Percentiles rank a stretch among this genome's conserved stretches.
These are phyloP conservation scores for Tachystola acroxantha DNA, from an alignment of 2,888 invertebrate genomes.

Conservation along the genomic window DNA sequence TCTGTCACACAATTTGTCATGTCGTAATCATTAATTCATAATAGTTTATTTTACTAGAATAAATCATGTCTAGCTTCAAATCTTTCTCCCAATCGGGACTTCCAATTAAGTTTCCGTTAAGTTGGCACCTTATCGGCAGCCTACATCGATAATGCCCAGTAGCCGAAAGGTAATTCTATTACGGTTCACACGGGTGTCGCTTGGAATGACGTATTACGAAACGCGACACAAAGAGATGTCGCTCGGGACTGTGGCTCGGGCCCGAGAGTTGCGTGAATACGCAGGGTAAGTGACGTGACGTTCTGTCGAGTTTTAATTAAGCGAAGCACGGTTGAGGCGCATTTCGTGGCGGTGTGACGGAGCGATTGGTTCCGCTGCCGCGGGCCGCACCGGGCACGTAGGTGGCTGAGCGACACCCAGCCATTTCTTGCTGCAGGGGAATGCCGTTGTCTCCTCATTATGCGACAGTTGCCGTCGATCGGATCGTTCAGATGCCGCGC, in stretches of 20 bases:
- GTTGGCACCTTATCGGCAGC: conserved; percentile 48
- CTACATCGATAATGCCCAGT: conserved; percentile 53
- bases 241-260: conserved; percentile 40
- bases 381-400: conserved; percentile 40
- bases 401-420: conserved; percentile 55
- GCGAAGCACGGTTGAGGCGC: conserved; percentile 57
- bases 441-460: conserved; percentile 66
- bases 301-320: conserved; percentile 72
- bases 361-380: conserved; percentile 66
- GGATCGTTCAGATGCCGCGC: conserved; percentile 58
- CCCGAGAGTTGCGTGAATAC: conserved; percentile 29
- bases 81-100: conserved; percentile 42
- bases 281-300: conserved; percentile 54
- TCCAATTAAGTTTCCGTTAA: conserved; percentile 59
- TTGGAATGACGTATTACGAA: conserved; percentile 43
- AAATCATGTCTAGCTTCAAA: conserved; percentile 34
- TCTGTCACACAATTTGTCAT: conserved; percentile 1
- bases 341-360: conserved; percentile 65
- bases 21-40: conserved; percentile 1
- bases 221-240: conserved; percentile 56
- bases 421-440: conserved; percentile 54
- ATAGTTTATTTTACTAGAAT: conserved; percentile 18
- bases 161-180: conserved; percentile 57
- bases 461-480: conserved; percentile 55
- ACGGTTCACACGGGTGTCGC: conserved; percentile 45